phyloP scores from a whole-genome alignment of 2,797 vertebrate genomes.

The Phyllotis vaccarum region DNA sequence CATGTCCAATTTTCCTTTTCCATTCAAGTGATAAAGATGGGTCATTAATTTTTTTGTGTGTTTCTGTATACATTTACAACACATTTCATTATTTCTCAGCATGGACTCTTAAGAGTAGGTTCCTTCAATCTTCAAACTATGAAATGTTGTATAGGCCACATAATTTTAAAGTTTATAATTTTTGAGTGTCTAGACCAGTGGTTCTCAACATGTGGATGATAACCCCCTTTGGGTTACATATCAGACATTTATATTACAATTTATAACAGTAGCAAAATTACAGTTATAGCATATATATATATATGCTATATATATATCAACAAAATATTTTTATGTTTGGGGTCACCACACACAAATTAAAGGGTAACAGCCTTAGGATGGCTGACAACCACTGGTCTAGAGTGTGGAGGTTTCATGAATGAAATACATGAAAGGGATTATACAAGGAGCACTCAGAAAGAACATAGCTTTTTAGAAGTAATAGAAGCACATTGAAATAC shows the following conservation, averaged over 20 bases:
- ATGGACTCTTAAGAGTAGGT: neutral
- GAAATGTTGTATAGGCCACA: neutral
- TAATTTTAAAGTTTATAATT: neutral
- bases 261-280: neutral
- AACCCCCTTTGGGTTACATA: neutral
- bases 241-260: neutral
- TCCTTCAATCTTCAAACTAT: neutral
- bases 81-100: neutral
- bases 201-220: neutral
- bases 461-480: neutral
- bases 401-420: neutral
- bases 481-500: neutral
- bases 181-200: neutral
- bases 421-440: neutral
- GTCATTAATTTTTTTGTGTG: neutral
- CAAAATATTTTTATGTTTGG: neutral
- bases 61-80: slow-evolving; percentile 29
- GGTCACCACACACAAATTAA: neutral
- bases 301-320: neutral
- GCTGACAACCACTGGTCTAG: neutral
- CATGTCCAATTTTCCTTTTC: neutral
- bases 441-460: neutral
- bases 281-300: neutral
- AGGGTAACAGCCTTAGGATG: neutral
- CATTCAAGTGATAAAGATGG: neutral